These are phyloP conservation scores for Philantomba maxwellii DNA, from an alignment of 2,113 vertebrate species.

Conservation along the genomic window DNA sequence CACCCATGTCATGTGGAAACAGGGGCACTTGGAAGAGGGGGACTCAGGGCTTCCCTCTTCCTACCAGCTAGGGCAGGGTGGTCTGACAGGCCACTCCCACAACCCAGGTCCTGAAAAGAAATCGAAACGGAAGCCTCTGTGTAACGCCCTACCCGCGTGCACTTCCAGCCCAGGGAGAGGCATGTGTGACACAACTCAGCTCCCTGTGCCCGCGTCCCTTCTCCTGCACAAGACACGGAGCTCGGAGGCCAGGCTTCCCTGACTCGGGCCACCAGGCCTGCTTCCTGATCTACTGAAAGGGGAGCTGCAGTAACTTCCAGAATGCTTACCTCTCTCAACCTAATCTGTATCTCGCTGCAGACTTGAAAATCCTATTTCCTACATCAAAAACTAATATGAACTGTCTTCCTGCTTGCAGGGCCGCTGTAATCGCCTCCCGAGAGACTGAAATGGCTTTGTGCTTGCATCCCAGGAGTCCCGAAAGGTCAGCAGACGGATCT, in stretches of 20 bases:
- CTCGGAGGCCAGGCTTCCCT: neutral
- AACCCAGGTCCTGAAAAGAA: neutral
- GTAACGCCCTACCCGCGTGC: accelerated
- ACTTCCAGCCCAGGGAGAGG: neutral
- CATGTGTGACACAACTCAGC: neutral
- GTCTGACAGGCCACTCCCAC: neutral
- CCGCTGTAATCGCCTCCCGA: neutral
- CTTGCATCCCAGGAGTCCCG: neutral
- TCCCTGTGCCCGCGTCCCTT: too few species aligned
- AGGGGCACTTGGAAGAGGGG: neutral
- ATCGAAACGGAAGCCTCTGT: neutral
- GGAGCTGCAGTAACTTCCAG: neutral
- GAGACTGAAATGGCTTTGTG: neutral
- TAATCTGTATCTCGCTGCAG: neutral
- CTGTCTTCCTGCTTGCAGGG: neutral
- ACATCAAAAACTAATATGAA: neutral
- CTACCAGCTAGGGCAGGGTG: neutral
- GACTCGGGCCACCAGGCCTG: neutral
- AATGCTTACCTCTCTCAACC: neutral
- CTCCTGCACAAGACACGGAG: neutral
- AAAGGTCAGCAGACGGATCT: neutral
- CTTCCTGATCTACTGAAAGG: neutral
- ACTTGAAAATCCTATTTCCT: neutral
- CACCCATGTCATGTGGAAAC: accelerated
- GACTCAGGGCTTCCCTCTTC: neutral